phyloP scores from a whole-genome alignment of 2,888 invertebrate species.

The Flexamia atlantica region DNA sequence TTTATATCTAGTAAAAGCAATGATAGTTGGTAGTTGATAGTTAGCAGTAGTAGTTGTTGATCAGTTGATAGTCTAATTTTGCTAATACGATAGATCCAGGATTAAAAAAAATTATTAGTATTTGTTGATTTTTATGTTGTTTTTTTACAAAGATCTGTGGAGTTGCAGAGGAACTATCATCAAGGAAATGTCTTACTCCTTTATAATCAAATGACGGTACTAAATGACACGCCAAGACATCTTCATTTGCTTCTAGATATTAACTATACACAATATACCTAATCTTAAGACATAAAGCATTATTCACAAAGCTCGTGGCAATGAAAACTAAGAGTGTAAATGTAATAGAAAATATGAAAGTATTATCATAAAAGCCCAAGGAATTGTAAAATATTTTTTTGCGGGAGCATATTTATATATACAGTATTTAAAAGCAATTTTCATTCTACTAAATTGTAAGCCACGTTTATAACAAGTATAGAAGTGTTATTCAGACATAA shows the following conservation, averaged over 20 bases:
- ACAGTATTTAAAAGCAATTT: not conserved
- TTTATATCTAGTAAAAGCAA: no score
- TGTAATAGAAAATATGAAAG: not conserved
- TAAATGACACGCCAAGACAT: not conserved
- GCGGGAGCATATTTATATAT: not conserved
- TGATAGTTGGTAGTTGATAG: no score
- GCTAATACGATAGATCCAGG: no score
- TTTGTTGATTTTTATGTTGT: no score
- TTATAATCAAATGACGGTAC: no score
- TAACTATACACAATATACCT: not conserved
- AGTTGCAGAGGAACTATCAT: no score
- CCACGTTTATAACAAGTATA: not conserved
- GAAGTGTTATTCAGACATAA: not conserved
- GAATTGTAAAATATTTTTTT: not conserved
- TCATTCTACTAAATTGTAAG: not conserved
- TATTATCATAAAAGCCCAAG: not conserved
- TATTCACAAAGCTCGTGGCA: slow-evolving; percentile 13
- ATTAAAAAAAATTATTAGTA: no score
- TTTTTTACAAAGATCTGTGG: no score
- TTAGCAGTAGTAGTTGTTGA: no score
- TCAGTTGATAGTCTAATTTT: no score
- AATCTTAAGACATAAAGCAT: not conserved
- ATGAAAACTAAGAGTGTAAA: slow-evolving; percentile 2
- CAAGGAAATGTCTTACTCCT: no score
- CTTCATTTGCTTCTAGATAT: slow-evolving; percentile 26